phyloP scores from a whole-genome alignment of 1,140 invertebrate species.

The Apis laboriosa region DNA sequence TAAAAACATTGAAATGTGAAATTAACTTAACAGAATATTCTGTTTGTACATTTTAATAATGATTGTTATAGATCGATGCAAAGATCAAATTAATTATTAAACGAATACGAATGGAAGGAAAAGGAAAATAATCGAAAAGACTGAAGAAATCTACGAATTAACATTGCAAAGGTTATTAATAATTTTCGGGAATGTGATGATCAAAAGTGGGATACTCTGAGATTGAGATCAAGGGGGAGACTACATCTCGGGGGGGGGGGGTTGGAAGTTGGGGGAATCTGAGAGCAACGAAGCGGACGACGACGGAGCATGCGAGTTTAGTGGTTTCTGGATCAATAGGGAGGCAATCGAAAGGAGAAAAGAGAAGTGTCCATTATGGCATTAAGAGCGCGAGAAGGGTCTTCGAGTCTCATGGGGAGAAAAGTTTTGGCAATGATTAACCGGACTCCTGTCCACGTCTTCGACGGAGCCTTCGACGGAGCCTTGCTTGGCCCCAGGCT shows the following conservation, averaged over 20 bases:
- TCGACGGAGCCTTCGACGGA: slow-evolving; percentile 47
- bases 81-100: too few species aligned
- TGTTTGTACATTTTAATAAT: too few species aligned
- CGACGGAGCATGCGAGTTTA: slow-evolving; percentile 6
- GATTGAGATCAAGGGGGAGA: neutral
- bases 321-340: slow-evolving; percentile 51
- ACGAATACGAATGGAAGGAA: too few species aligned
- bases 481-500: slow-evolving; percentile 15
- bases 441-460: slow-evolving; percentile 56
- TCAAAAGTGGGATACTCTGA: too few species aligned
- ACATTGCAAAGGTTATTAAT: too few species aligned
- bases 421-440: slow-evolving; percentile 78
- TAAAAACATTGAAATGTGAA: too few species aligned
- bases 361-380: slow-evolving; percentile 72
- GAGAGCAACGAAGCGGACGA: neutral
- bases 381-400: slow-evolving; percentile 67
- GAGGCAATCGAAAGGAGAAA: slow-evolving; percentile 51
- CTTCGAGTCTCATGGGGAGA: slow-evolving; percentile 61
- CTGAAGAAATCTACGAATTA: too few species aligned
- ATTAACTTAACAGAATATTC: too few species aligned
- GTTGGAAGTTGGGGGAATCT: slow-evolving; percentile 1
- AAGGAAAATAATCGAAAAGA: too few species aligned
- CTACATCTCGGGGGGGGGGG: too few species aligned
- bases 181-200: too few species aligned
- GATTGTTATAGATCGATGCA: too few species aligned